Conservation (phyloP, 2,113 vertebrate genomes). For the Pseudorhombus dupliciocellatus region DNA sequence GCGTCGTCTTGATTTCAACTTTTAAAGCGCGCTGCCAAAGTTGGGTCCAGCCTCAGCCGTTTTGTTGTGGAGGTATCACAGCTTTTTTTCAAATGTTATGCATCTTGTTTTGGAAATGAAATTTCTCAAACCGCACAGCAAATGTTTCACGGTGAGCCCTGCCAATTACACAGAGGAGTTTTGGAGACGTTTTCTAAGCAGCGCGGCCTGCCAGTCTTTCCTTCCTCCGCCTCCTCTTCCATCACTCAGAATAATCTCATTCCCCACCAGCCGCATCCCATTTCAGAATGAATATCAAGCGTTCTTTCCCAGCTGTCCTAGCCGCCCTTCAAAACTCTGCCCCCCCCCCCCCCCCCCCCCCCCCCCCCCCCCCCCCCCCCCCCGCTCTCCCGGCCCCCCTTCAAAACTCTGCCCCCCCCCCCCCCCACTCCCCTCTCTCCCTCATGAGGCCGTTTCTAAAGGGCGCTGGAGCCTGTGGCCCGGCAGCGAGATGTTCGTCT, state of each 20-base stretch:
- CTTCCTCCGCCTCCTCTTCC: slow-evolving; percentile 62
- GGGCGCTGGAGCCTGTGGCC: slow-evolving; percentile 57
- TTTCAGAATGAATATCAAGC: slow-evolving; percentile 63
- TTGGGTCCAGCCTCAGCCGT: background rate
- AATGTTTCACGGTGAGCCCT: slow-evolving; percentile 54
- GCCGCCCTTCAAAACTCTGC: too few species aligned
- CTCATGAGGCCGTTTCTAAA: slow-evolving; percentile 61
- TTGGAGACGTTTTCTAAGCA: slow-evolving; percentile 66
- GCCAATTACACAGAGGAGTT: slow-evolving; percentile 63
- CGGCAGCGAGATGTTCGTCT: slow-evolving; percentile 59
- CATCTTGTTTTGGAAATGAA: slow-evolving; percentile 58
- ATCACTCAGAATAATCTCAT: slow-evolving; percentile 73
- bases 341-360: too few species aligned
- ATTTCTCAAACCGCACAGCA: slow-evolving; percentile 64
- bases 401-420: too few species aligned
- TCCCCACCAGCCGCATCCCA: slow-evolving; percentile 43
- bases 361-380: too few species aligned
- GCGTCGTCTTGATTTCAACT: too few species aligned
- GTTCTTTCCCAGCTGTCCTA: slow-evolving; percentile 21
- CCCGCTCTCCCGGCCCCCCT: background rate
- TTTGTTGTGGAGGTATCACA: slow-evolving; percentile 57
- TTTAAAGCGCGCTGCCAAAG: too few species aligned
- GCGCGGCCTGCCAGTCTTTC: slow-evolving; percentile 60
- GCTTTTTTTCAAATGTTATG: slow-evolving; percentile 43
- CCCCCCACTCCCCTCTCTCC: background rate